Conservation (phyloP, 2,888 invertebrate species). For the Xanthia togata region DNA sequence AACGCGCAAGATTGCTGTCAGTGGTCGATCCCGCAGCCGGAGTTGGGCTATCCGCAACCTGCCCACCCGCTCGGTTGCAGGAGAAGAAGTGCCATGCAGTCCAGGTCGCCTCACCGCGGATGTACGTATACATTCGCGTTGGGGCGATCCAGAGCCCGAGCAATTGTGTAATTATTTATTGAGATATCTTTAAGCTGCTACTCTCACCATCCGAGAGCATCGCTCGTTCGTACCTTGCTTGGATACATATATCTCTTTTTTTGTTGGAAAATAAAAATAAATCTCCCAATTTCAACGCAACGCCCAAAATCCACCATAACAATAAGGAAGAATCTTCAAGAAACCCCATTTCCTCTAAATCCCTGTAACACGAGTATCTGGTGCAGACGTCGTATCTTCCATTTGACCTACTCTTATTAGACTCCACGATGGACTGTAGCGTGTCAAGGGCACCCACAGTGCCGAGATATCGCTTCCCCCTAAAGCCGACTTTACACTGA, state of each 20-base stretch:
- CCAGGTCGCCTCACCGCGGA: no score
- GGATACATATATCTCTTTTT: neutral
- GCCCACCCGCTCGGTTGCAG: no score
- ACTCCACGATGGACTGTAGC: constrained; percentile 33
- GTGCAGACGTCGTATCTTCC: constrained; percentile 42
- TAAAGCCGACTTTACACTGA: constrained; percentile 2
- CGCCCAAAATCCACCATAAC: neutral
- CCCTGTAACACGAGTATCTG: constrained; percentile 30
- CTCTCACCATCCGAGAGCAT: neutral
- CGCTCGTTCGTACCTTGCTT: neutral
- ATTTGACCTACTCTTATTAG: constrained; percentile 60
- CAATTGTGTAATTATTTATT: no score
- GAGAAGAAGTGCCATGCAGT: no score
- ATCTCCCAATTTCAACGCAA: neutral
- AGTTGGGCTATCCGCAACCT: no score
- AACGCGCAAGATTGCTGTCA: no score
- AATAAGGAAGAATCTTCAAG: constrained; percentile 13
- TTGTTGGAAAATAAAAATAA: neutral
- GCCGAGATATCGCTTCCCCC: constrained; percentile 5
- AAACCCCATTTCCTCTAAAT: constrained; percentile 27
- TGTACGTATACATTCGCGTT: no score
- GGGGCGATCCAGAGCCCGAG: no score
- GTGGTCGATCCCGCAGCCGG: no score
- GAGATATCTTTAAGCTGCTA: neutral
- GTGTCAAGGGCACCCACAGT: constrained; percentile 51